phyloP scores from a whole-genome alignment of 2,888 invertebrate genomes.

The Tiphia femorata region DNA sequence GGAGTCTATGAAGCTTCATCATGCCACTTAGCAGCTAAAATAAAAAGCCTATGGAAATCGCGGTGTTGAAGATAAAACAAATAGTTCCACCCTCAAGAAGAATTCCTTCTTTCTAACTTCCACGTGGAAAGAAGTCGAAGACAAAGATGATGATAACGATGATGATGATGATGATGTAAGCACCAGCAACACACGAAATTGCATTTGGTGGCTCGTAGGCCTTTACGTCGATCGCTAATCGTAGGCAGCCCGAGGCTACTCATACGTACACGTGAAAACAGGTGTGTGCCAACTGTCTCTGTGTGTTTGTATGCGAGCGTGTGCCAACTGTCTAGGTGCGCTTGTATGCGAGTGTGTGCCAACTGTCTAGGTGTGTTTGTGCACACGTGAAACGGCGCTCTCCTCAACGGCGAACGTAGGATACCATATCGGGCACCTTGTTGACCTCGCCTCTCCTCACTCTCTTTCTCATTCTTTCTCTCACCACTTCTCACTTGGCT shows the following conservation, averaged over 20 bases:
- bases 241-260: conserved; percentile 51
- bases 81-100: conserved; percentile 4
- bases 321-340: conserved; percentile 33
- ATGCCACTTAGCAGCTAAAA: no score
- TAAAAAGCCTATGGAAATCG: no score
- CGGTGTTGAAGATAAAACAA: no score
- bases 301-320: conserved; percentile 15
- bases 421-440: conserved; percentile 69
- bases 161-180: no score
- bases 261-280: conserved; percentile 32
- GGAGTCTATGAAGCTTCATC: no score
- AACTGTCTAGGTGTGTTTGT: conserved; percentile 12
- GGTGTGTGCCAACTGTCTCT: conserved; percentile 4
- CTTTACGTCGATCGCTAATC: conserved; percentile 56
- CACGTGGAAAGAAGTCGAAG: no score
- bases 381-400: conserved; percentile 58
- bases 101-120: no score
- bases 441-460: conserved; percentile 66
- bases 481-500: conserved; percentile 26
- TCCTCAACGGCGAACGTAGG: conserved; percentile 60
- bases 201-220: conserved; percentile 43
- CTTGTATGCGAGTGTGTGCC: conserved; percentile 16
- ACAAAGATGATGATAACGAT: no score
- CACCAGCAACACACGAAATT: no score
- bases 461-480: conserved; percentile 43